Evolutionary conservation across 64 coral and sea anemone species (phyloP).

Genomic region (Actinia equina): DNA sequence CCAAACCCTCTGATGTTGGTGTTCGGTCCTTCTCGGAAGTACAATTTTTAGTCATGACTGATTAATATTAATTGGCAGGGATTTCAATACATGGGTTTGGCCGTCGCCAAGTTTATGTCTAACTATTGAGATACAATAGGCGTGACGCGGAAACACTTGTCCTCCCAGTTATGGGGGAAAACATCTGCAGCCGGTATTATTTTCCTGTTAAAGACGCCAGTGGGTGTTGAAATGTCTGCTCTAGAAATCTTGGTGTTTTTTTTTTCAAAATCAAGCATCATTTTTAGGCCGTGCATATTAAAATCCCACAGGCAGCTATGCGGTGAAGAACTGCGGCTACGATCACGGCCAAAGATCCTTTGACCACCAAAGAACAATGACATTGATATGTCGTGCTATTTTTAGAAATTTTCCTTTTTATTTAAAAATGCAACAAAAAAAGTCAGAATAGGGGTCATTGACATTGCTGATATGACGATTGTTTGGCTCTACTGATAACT

Average conservation of each 20-base stretch:
- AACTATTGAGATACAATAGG: not conserved
- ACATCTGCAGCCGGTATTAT: not conserved
- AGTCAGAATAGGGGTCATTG: not conserved
- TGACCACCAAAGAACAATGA: not conserved
- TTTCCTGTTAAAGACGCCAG: conserved; percentile 17
- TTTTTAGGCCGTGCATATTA: not conserved
- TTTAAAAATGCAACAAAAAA: not conserved
- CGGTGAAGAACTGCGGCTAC: not conserved
- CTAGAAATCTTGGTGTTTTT: not conserved
- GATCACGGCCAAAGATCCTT: not conserved
- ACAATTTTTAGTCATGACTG: too few relatives aligned
- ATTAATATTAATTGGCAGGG: not conserved
- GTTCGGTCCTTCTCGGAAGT: not conserved
- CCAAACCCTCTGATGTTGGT: too few relatives aligned
- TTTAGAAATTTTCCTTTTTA: not conserved
- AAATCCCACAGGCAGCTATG: not conserved
- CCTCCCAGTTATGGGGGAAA: not conserved
- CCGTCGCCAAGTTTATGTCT: not conserved
- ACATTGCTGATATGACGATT: not conserved
- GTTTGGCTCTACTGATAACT: not conserved
- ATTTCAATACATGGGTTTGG: not conserved
- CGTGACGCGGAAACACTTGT: conserved; percentile 4
- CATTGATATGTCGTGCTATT: not conserved
- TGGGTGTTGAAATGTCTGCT: conserved; percentile 5
- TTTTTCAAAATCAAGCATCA: not conserved